Evolutionary conservation across 2,888 invertebrate genomes (phyloP), one percentile per base, ranked within the genome.

Genomic region (Lasius fuliginosus): DNA sequence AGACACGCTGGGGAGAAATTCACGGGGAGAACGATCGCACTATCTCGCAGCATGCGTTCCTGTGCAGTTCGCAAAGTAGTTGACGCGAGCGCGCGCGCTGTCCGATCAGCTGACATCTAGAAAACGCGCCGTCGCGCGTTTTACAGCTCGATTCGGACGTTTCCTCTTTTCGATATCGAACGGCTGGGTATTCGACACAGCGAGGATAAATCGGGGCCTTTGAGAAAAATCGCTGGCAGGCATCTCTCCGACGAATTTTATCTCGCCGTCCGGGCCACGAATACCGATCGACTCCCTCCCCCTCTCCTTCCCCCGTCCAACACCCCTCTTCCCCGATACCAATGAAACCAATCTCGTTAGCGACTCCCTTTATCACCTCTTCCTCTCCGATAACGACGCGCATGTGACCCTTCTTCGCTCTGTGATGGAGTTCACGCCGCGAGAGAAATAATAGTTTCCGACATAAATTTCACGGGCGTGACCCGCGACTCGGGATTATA

Each of bases 131-230:
- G 77, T 87, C 68, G 74, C 60, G 65, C 65, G 81, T 82, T 87
- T 85, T 86, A 86, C 77, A 83, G 69, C 81, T 62, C 40, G 87
- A 91, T 90, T 90, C 88, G 85, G 85, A 85, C 79, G 58, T 69
- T 86, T 85, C 81, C 85, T 58, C 84, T 85, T 87, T 89, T 53
- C 36, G 76, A 89, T 86, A 86, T 83, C 86, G 68, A 23, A 23
- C 69, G 40, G 85, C 53, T 33, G 75, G 75, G 68, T 71, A 68
- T 84, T 88, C 88, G 84, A 82, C 79, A 76, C 82, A 86, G 42
- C 84, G 85, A 86, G 87, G 85, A 90, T 88, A 90, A 90, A 90
- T 90, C 89, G 86, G 53, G 73, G 83, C 83, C 86, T 85, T 86
- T 81, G 79, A 89, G 89, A 89, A 88, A 90, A 90, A 90, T 90